Evolutionary conservation across 2,113 vertebrate species (phyloP).

Genomic region (Elanus axillaris): DNA sequence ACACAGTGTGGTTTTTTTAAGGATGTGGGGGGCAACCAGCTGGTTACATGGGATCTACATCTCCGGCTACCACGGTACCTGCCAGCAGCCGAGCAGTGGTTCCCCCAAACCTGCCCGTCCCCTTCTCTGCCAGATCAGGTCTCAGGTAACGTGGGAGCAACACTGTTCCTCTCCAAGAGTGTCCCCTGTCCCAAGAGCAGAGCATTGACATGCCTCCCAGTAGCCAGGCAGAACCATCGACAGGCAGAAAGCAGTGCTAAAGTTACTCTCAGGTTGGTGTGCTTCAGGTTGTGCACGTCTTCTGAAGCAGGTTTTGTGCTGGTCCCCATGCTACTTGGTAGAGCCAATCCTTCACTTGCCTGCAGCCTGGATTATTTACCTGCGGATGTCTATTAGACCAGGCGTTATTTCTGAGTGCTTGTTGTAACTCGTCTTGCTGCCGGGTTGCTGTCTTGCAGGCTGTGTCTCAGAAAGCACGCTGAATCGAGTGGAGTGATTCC

Average conservation of each 20-base stretch:
- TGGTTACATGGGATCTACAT: not conserved
- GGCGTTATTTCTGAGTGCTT: not conserved
- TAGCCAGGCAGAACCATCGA: not conserved
- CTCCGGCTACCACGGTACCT: not conserved
- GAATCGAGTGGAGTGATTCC: not conserved
- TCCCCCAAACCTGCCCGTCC: not conserved
- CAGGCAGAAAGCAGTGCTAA: not conserved
- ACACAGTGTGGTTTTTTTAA: not conserved
- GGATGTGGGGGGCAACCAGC: not conserved
- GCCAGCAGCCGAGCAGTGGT: not conserved
- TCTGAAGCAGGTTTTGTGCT: not conserved
- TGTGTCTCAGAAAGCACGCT: not conserved
- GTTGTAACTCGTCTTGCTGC: not conserved
- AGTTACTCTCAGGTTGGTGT: not conserved
- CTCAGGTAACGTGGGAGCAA: not conserved
- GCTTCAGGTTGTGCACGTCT: not conserved
- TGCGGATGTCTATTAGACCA: accelerated
- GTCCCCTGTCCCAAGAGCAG: not conserved
- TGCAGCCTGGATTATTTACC: not conserved
- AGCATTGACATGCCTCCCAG: not conserved
- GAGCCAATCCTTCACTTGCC: not conserved
- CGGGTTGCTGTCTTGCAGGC: not conserved
- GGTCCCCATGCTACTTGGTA: not conserved
- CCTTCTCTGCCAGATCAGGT: not conserved
- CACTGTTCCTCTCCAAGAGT: not conserved